Base-by-base conservation (phyloP, 2,888 invertebrate species). In the Thalpophila matura region DNA sequence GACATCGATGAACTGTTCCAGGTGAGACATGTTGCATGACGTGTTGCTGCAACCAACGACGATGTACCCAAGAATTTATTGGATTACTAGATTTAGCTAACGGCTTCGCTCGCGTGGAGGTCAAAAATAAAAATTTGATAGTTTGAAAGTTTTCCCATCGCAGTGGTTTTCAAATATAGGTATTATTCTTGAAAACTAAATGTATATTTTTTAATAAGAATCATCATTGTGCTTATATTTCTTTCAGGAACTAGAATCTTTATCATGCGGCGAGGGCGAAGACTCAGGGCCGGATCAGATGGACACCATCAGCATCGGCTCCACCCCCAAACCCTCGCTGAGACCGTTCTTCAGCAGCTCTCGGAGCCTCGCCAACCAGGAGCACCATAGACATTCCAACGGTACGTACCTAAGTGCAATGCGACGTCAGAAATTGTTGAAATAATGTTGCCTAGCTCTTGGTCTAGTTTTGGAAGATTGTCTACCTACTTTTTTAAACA, bases 251-350 rank as follows among this genome's bases (percentile, higher is more conserved):
- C 93, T 99, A 77, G 99, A 99, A 91, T 99, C 99, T 68, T 94
- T 99, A 68, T 98, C 98, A 80, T 97, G 97, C 85, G 97, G 97
- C 78, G 97, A 97, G 82, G 96, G 96, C 57, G 97, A 97, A 83
- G 99, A 99, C 89, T 99, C 99, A 10, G 99, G 98, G 0, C 99
- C 98, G 6, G 99, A 99, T 86, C 94, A 94, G 83, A 96, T 98
- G 95, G 99, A 99, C 91, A 99, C 98, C 51, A 97, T 99, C 96
- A 99, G 99, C 87, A 98, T 99, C 85, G 98, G 98, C 71, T 99
- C 99, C 78, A 99, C 99, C 43, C 99, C 99, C 16, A 99, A 99
- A 90, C 99, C 99, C 43, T 98, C 98, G 77, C 95, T 99, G 74
- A 95, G 99, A 86, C 99, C 99, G 4, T 99, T 99, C 95, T 99